These are phyloP conservation scores for Chrysolina americana DNA, from an alignment of 2,888 invertebrate species.

Conservation along the genomic window DNA sequence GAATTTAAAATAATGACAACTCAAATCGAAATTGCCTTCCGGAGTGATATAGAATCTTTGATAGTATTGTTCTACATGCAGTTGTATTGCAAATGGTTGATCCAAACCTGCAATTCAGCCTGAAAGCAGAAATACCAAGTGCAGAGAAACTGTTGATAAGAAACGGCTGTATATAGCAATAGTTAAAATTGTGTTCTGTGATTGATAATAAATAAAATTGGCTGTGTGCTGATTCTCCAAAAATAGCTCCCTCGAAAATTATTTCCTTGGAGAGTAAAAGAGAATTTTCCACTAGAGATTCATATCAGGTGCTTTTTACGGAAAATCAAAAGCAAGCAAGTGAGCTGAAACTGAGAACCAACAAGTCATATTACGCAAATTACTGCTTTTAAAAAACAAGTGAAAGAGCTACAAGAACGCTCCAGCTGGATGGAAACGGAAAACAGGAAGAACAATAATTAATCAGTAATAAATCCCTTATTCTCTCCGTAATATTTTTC, in stretches of 20 bases:
- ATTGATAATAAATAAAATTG: not conserved
- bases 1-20: not conserved
- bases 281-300: not conserved
- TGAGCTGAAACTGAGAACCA: not conserved
- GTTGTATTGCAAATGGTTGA: not conserved
- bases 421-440: not conserved
- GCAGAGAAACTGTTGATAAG: not conserved
- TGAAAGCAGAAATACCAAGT: not conserved
- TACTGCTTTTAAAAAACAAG: not conserved
- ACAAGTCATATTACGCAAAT: not conserved
- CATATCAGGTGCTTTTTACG: not conserved
- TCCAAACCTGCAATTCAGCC: not conserved
- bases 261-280: not conserved
- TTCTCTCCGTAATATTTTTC: too few species aligned
- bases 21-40: not conserved
- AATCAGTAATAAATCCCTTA: too few species aligned
- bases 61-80: not conserved
- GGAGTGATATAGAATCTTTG: not conserved
- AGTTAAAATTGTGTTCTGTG: not conserved
- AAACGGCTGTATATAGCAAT: conserved; percentile 2
- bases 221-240: not conserved
- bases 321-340: not conserved
- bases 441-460: not conserved
- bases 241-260: not conserved
- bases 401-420: not conserved